Evolutionary conservation across 2,888 invertebrate genomes (phyloP), one percentile per base, ranked within the genome.

Genomic region (Drosophila stalkeri): DNA sequence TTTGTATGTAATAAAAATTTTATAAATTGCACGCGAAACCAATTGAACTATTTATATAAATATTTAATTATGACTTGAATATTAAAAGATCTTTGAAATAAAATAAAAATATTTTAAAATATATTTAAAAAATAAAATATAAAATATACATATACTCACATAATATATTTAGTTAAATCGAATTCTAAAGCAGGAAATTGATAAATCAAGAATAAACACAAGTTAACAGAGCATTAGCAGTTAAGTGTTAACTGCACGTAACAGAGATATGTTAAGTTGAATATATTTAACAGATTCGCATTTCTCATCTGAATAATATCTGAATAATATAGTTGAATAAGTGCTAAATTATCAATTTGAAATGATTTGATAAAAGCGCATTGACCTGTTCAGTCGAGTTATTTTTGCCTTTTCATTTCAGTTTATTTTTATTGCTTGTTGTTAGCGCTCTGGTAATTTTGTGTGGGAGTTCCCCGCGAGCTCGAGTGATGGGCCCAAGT

Each of bases 401-500:
- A 31, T 33, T 31, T n/a, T 27, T 27, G 16, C 46, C 23, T 16
- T 27, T 27, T 16, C 9, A 18, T 8, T 43, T 18, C 9, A 55
- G 43, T 27, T 43, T 41, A 49, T 23, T 47, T 14, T 37, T 23
- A 18, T 55, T 39, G 44, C 33, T 37, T 41, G 18, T 23, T 35
- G 20, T 46, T 43, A 51, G 3, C 39, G 27, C 35, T 46, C 35
- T 46, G 20, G 16, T 44, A 16, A 44, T 35, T 46, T 33, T 44
- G 57, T 23, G 33, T 39, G 72, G 72, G 61, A 46, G 61, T 65
- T 72, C 52, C 56, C 66, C 33, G 5, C 27, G 43, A 11, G 49
- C 18, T 44, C 35, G 44, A 56, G 12, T 37, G 47, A 14, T 9
- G 46, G 43, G 27, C n/a, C 47, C n/a, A 5, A 23, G 18, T 43